Evolutionary conservation across 1,140 invertebrate genomes (phyloP), one percentile per base, ranked within the genome.

Genomic region (Argopecten irradians): DNA sequence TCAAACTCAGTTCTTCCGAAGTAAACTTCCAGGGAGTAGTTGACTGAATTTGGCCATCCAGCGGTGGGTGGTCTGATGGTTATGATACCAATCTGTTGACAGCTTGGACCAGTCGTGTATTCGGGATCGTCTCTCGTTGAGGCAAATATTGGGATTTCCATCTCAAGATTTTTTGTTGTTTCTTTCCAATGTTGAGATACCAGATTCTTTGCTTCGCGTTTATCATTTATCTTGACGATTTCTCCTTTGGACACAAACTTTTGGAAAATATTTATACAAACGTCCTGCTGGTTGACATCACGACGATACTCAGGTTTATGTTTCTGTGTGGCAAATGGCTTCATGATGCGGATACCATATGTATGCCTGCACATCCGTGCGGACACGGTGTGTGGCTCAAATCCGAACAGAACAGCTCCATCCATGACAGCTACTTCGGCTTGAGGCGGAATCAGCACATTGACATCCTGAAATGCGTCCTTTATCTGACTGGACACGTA

Each of bases 381-480:
- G 5, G 35, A 39, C 33, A 35, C 35, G 8, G 86, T 83, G 34
- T 82, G 34, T 84, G 87, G 91, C 0, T 83, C 43, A 28, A 85
- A 87, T 11, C 89, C 91, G 88, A 89, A 89, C 7, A 91, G 19
- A 0, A 91, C 90, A 34, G 88, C 90, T 8, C 90, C 90, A 84
- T 91, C 88, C 34, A 91, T 14, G 8, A 89, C 85, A 19, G 82
- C 82, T 5, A 91, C 46, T 8, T 71, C 88, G 5, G 84, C 16
- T 32, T 89, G 86, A 19, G 86, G 43, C 11, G 83, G 88, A 33
- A 85, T 41, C 19, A 91, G 83, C 11, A 91, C 35, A 34, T 0
- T 33, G 1, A 43, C 39, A 19, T 83, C 55, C 1, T 82, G 46
- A 88, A 91, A 89, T 16, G 39, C 35, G 14, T 34, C 41, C 43